Base-by-base conservation (phyloP, 2,113 vertebrate species). In the Catharus fuscescens region DNA sequence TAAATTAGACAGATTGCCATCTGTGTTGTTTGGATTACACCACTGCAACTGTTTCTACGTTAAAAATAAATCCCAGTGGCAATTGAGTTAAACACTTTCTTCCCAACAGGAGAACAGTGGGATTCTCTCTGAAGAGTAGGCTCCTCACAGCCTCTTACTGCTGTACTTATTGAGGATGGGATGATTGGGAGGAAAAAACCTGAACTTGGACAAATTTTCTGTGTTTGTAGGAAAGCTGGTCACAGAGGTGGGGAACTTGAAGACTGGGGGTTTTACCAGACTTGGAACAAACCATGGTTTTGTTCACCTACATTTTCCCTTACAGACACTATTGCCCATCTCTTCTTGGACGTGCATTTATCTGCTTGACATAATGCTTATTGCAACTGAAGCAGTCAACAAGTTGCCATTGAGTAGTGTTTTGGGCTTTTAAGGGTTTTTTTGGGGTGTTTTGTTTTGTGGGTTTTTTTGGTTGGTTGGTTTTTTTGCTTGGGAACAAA, bases 1-100 rank as follows among this genome's bases (percentile, higher is more conserved):
- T 14, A 72, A 76, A 82, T 92, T 56, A 86, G 70, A 36, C 50
- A 65, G 65, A 88, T 92, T 92, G 34, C 71, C 65, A 85, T 94
- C 66, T 87, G 72, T 54, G 31, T 81, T 61, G 87, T 36, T 92
- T 88, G 71, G 36, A 88, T 82, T 93, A 53, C 36, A 77, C 66
- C 31, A 72, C 66, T 61, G 40, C 12, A 57, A 80, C n/a, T 56
- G 21, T 76, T 95, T 74, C 57, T 86, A 31, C 36, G 16, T 52
- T 61, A 67, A 60, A 82, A 90, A 88, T 88, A 64, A 94, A 67
- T 76, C 44, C 36, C 53, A 52, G 44, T 56, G 44, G 38, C 5
- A 3, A 17, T 86, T 90, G 32, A 66, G 34, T 90, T 79, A 47
- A 86, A 74, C 1, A 1, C 9, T 65, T 78, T 42, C 48, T 72